Conservation (phyloP, 2,888 invertebrate genomes). For the Adelognathus sp. region DNA sequence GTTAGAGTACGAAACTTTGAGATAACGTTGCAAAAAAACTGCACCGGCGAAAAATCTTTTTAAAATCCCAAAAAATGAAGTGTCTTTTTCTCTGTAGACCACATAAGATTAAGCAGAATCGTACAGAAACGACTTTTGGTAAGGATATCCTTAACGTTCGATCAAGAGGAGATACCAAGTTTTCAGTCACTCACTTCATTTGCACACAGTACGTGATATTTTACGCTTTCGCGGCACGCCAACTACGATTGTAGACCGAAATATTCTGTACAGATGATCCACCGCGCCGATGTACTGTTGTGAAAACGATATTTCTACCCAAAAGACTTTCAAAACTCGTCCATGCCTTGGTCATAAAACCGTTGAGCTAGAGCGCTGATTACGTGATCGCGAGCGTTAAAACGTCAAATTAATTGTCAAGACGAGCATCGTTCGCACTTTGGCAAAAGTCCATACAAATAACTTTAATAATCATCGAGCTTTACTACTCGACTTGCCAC, state of each 20-base stretch:
- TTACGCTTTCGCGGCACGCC: constrained; percentile 41
- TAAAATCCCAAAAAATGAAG: no score
- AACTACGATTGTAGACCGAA: constrained; percentile 10
- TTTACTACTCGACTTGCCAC: constrained; percentile 3
- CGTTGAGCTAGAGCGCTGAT: neutral
- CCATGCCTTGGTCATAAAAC: neutral
- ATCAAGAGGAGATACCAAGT: constrained; percentile 4
- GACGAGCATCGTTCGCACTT: constrained; percentile 28
- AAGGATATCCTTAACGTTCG: no score
- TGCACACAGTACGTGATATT: constrained; percentile 38
- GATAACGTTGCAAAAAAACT: no score
- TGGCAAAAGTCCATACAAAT: neutral
- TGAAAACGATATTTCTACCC: constrained; percentile 48
- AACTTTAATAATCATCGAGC: constrained; percentile 26
- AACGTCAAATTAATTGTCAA: constrained; percentile 23
- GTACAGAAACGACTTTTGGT: no score
- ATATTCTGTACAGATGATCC: constrained; percentile 1
- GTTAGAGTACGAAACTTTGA: no score
- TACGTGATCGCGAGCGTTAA: neutral
- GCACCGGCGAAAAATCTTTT: no score
- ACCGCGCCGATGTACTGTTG: constrained; percentile 1
- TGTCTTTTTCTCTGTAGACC: no score
- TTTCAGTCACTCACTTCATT: constrained; percentile 31
- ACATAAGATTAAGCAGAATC: no score
- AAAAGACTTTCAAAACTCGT: neutral